These are phyloP conservation scores for Helicorthomorpha holstii DNA, from an alignment of 1,140 invertebrate genomes.

Conservation along the genomic window DNA sequence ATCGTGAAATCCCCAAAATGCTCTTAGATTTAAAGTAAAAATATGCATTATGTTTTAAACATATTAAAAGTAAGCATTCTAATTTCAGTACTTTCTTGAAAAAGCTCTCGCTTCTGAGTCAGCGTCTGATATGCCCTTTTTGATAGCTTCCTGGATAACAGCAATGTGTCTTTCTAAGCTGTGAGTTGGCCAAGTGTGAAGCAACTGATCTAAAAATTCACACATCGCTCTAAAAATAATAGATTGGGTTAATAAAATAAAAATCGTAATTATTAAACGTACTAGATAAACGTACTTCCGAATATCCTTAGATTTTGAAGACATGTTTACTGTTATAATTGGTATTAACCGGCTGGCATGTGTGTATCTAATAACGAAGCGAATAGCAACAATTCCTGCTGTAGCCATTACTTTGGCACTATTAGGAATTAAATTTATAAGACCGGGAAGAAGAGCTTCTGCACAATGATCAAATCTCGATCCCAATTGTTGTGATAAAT, in stretches of 20 bases:
- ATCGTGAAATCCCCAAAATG: slow-evolving; percentile 74
- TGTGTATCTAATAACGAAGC: slow-evolving; percentile 77
- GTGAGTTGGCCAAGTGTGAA: slow-evolving; percentile 67
- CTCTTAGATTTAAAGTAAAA: slow-evolving; percentile 34
- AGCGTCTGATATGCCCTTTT: slow-evolving; percentile 77
- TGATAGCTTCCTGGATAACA: slow-evolving; percentile 63
- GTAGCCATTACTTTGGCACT: slow-evolving; percentile 91
- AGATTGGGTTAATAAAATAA: slow-evolving; percentile 3
- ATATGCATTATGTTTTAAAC: not conserved
- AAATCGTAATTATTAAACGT: not conserved
- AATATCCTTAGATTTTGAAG: slow-evolving; percentile 83
- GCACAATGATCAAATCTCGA: slow-evolving; percentile 63
- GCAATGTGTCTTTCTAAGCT: slow-evolving; percentile 63
- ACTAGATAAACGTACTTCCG: slow-evolving; percentile 30
- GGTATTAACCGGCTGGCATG: slow-evolving; percentile 69
- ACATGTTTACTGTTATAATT: slow-evolving; percentile 57
- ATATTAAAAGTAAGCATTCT: not conserved
- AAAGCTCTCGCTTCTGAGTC: slow-evolving; percentile 66
- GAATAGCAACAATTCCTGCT: slow-evolving; percentile 64
- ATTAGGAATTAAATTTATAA: slow-evolving; percentile 87
- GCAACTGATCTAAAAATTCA: slow-evolving; percentile 66
- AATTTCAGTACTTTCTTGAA: slow-evolving; percentile 41
- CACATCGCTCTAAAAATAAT: slow-evolving; percentile 38
- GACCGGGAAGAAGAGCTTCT: slow-evolving; percentile 54
- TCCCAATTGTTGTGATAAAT: slow-evolving; percentile 63